Conservation (phyloP, 2,113 vertebrate genomes). For the Peromyscus leucopus region DNA sequence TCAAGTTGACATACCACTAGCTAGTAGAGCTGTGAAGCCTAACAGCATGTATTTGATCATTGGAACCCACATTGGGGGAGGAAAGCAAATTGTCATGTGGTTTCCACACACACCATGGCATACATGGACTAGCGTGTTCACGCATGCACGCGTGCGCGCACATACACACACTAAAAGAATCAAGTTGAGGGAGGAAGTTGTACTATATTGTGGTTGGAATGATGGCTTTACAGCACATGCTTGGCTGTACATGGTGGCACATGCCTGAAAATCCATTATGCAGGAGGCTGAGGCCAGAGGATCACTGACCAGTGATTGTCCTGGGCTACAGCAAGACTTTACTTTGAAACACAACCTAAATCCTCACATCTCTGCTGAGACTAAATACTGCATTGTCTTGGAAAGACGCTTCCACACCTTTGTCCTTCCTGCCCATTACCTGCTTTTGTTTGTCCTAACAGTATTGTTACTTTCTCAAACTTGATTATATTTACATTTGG, state of each 20-base stretch:
- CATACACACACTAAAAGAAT: neutral
- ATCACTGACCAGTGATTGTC: no score
- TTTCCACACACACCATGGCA: neutral
- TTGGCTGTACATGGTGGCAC: no score
- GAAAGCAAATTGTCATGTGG: neutral
- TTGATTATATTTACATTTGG: constrained; percentile 12
- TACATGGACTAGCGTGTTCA: neutral
- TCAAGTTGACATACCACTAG: neutral
- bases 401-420: neutral
- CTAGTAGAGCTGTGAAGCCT: neutral
- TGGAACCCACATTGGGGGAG: neutral
- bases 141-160: no score
- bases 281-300: no score
- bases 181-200: constrained; percentile 9
- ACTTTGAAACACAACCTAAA: neutral
- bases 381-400: neutral
- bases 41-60: neutral
- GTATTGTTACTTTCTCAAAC: constrained; percentile 20
- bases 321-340: neutral
- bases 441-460: neutral
- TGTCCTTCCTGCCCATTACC: neutral
- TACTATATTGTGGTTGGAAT: neutral
- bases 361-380: neutral
- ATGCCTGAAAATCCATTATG: neutral
- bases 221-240: neutral